Conservation (phyloP, 2,888 invertebrate species). For the Rapana venosa region DNA sequence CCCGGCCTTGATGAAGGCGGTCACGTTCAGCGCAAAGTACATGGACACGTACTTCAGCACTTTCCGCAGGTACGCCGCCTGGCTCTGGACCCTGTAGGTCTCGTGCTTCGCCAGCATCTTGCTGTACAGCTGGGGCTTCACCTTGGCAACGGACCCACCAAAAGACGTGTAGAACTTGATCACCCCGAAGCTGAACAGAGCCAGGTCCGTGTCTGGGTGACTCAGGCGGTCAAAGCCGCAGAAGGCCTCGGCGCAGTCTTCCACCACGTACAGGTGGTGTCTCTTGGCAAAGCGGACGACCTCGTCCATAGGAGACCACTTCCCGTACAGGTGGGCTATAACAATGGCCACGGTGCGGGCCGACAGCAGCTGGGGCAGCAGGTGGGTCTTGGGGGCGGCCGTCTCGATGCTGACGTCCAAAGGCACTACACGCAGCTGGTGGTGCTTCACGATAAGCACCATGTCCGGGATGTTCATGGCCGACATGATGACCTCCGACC, state of each 20-base stretch:
- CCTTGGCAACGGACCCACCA: constrained; percentile 77
- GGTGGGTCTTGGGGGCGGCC: constrained; percentile 71
- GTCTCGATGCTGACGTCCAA: constrained; percentile 76
- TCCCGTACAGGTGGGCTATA: constrained; percentile 77
- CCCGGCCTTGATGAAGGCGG: constrained; percentile 60
- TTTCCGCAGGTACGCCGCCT: constrained; percentile 72
- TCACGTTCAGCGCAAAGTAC: constrained; percentile 68
- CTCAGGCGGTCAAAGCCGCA: constrained; percentile 74
- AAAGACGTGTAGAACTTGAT: constrained; percentile 77
- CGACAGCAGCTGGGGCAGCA: constrained; percentile 71
- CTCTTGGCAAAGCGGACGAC: constrained; percentile 69
- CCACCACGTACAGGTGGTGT: constrained; percentile 71
- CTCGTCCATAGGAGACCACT: constrained; percentile 71
- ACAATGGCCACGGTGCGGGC: constrained; percentile 75
- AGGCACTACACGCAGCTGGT: constrained; percentile 73
- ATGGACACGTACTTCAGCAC: constrained; percentile 73
- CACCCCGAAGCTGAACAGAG: constrained; percentile 78
- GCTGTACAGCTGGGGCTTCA: constrained; percentile 66
- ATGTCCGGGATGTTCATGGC: constrained; percentile 79
- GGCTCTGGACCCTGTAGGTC: constrained; percentile 67
- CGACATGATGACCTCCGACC: constrained; percentile 78
- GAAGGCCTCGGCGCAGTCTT: constrained; percentile 78
- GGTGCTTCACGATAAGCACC: constrained; percentile 71
- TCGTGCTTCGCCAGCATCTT: constrained; percentile 68
- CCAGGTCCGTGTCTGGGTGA: constrained; percentile 74